Evolutionary conservation across 2,113 vertebrate species (phyloP).

Genomic region (Lepidothrix coronata): DNA sequence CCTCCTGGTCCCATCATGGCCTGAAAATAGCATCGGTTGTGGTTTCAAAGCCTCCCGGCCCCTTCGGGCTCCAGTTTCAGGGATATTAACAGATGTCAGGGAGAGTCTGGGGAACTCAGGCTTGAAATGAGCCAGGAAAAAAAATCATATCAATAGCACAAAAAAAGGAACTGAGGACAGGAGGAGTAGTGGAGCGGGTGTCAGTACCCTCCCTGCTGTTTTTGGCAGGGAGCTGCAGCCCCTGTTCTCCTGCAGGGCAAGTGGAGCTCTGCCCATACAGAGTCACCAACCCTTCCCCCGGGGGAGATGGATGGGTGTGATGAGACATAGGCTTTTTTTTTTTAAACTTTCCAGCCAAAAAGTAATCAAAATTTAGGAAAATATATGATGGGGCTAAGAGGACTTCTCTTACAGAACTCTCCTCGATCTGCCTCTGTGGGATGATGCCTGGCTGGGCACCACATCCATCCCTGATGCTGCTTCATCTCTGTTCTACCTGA

Average conservation of each 20-base stretch:
- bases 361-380: not conserved
- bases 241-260: accelerated
- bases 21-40: not conserved
- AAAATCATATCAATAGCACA: not conserved
- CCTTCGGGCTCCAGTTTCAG: not conserved
- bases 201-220: not conserved
- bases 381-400: not conserved
- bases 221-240: not conserved
- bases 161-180: not conserved
- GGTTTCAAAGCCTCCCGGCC: not conserved
- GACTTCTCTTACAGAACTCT: not conserved
- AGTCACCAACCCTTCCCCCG: accelerated
- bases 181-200: not conserved
- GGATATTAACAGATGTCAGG: slow-evolving; percentile 4
- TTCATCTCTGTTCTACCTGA: not conserved
- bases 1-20: not conserved
- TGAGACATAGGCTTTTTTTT: not conserved
- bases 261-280: not conserved
- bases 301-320: not conserved
- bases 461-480: not conserved
- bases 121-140: slow-evolving; percentile 25
- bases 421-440: accelerated
- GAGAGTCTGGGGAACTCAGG: not conserved
- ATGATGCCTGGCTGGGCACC: not conserved
- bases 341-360: not conserved